Percentiles rank a stretch among this genome's conserved stretches.
These are phyloP conservation scores for Montipora foliosa DNA, from an alignment of 64 coral and sea anemone species.

Conservation along the genomic window DNA sequence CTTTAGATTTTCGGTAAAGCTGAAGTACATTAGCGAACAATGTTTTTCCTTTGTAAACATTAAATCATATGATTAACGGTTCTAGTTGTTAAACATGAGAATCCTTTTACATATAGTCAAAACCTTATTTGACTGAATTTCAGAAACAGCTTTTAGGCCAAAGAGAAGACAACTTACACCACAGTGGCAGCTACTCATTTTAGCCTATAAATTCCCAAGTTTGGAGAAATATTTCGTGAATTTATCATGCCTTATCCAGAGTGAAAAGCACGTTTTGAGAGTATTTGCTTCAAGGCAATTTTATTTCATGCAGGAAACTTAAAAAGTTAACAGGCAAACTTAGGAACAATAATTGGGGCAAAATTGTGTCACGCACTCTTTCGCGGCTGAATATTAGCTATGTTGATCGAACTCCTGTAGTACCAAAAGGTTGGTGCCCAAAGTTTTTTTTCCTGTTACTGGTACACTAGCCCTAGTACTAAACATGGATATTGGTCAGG, in stretches of 20 bases:
- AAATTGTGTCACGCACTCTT: too few relatives aligned
- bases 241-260: too few relatives aligned
- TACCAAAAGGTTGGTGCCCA: constrained; percentile 2
- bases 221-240: too few relatives aligned
- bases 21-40: constrained; percentile 6
- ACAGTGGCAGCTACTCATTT: too few relatives aligned
- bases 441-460: constrained; percentile 17
- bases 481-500: constrained; percentile 17
- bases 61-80: constrained; percentile 1
- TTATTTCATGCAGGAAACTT: too few relatives aligned
- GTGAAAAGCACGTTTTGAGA: too few relatives aligned
- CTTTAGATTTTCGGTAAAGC: constrained; percentile 2
- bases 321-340: too few relatives aligned
- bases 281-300: too few relatives aligned
- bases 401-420: background rate
- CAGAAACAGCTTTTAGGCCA: background rate
- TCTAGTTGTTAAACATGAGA: constrained; percentile 2
- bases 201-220: too few relatives aligned
- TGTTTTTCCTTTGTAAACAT: background rate
- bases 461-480: constrained; percentile 22
- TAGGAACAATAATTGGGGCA: too few relatives aligned
- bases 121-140: background rate
- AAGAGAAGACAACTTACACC: background rate
- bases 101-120: background rate
- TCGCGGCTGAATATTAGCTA: background rate